phyloP scores from a whole-genome alignment of 2,113 vertebrate genomes.

The Empidonax traillii region DNA sequence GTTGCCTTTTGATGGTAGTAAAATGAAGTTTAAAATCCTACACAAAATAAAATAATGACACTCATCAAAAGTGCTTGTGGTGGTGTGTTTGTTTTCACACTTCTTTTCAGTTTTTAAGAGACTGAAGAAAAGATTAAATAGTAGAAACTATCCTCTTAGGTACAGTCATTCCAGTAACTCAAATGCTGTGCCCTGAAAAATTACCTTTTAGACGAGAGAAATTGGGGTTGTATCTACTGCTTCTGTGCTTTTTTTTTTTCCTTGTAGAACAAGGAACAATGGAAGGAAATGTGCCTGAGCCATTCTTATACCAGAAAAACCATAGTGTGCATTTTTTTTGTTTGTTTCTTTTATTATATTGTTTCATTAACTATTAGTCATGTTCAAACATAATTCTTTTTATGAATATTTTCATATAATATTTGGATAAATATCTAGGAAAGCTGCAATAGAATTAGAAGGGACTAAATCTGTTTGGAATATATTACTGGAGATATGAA shows the following conservation, averaged over 20 bases:
- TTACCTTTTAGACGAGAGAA: not conserved
- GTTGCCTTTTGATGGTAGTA: not conserved
- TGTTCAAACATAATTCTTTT: not conserved
- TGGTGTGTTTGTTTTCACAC: not conserved
- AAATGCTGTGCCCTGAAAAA: not conserved
- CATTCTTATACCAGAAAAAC: not conserved
- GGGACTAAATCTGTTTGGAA: not conserved
- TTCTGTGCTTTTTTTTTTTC: not conserved
- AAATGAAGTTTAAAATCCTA: not conserved
- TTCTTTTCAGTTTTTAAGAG: not conserved
- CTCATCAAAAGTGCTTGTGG: not conserved
- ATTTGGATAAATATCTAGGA: not conserved
- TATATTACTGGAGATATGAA: not conserved
- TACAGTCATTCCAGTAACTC: not conserved
- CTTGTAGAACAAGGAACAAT: not conserved
- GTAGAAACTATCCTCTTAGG: not conserved
- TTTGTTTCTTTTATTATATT: not conserved
- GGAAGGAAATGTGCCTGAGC: slow-evolving; percentile 15
- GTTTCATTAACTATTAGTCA: not conserved
- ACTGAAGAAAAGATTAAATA: not conserved
- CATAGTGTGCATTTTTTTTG: not conserved
- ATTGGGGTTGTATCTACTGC: not conserved
- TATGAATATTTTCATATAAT: not conserved
- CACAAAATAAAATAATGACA: not conserved
- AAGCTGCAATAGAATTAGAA: not conserved